phyloP scores from a whole-genome alignment of 2,888 invertebrate genomes.

The Helicoverpa assulta region DNA sequence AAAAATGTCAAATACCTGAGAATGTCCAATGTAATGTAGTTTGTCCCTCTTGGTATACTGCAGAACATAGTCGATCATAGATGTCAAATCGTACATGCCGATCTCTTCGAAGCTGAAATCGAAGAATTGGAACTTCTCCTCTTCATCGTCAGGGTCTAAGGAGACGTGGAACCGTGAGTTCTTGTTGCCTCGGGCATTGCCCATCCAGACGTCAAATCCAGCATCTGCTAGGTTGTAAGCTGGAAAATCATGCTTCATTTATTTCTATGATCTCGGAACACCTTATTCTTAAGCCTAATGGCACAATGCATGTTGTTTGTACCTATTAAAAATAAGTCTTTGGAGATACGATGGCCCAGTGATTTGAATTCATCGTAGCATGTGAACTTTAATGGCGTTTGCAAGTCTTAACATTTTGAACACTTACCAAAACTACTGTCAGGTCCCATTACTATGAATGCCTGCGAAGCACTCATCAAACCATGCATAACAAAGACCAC shows the following conservation, averaged over 20 bases:
- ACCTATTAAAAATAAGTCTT: too few species aligned
- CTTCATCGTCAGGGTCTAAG: conserved; percentile 72
- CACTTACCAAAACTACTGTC: conserved; percentile 71
- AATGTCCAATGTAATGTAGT: conserved; percentile 84
- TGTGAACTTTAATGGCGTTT: too few species aligned
- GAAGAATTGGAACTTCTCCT: conserved; percentile 73
- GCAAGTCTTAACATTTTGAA: background rate
- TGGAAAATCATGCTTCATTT: conserved; percentile 68
- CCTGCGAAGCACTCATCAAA: conserved; percentile 66
- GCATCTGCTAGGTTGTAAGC: conserved; percentile 92
- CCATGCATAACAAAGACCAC: conserved; percentile 81
- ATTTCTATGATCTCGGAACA: background rate
- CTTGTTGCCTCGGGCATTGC: conserved; percentile 94
- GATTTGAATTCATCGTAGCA: too few species aligned
- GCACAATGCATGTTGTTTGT: too few species aligned
- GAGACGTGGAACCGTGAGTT: conserved; percentile 91
- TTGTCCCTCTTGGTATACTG: conserved; percentile 68
- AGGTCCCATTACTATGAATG: conserved; percentile 67
- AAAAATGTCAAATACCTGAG: conserved; percentile 65
- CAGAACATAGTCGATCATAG: conserved; percentile 80
- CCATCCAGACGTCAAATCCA: conserved; percentile 95
- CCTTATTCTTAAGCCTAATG: too few species aligned
- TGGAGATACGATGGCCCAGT: too few species aligned
- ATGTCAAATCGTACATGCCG: conserved; percentile 76
- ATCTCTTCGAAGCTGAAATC: conserved; percentile 83